Evolutionary conservation across 2,113 vertebrate genomes (phyloP).

Genomic region (Aphelocoma coerulescens): DNA sequence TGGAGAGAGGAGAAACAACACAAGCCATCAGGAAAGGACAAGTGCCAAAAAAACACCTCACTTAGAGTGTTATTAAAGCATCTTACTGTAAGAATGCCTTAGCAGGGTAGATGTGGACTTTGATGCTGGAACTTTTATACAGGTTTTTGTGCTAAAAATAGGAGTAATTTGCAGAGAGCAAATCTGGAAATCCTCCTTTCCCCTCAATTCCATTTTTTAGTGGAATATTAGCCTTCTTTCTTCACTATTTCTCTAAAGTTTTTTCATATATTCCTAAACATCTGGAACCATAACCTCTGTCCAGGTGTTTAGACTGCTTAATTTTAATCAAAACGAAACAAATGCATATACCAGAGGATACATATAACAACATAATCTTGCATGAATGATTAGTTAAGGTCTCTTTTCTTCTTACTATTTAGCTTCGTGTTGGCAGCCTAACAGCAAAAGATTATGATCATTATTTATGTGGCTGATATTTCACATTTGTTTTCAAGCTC

Average conservation of each 20-base stretch:
- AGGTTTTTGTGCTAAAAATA: not conserved
- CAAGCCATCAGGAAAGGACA: not conserved
- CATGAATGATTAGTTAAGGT: not conserved
- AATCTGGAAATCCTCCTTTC: not conserved
- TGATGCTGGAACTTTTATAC: not conserved
- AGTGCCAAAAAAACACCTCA: not conserved
- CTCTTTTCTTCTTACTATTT: not conserved
- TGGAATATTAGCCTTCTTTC: not conserved
- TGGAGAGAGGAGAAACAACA: not conserved
- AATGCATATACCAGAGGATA: not conserved
- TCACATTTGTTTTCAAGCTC: not conserved
- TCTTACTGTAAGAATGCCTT: not conserved
- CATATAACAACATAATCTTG: not conserved
- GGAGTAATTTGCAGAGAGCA: not conserved
- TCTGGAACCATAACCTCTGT: not conserved
- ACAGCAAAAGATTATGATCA: not conserved
- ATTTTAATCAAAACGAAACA: not conserved
- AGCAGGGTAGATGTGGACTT: not conserved
- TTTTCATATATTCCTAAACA: not conserved
- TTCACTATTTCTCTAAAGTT: not conserved
- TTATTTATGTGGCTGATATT: constrained; percentile 3
- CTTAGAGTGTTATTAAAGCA: not conserved
- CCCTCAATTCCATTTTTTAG: not conserved
- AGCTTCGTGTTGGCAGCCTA: not conserved
- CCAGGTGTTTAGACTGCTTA: not conserved